These are phyloP conservation scores for Helicoverpa zea DNA, from an alignment of 1,140 invertebrate genomes.

Conservation along the genomic window DNA sequence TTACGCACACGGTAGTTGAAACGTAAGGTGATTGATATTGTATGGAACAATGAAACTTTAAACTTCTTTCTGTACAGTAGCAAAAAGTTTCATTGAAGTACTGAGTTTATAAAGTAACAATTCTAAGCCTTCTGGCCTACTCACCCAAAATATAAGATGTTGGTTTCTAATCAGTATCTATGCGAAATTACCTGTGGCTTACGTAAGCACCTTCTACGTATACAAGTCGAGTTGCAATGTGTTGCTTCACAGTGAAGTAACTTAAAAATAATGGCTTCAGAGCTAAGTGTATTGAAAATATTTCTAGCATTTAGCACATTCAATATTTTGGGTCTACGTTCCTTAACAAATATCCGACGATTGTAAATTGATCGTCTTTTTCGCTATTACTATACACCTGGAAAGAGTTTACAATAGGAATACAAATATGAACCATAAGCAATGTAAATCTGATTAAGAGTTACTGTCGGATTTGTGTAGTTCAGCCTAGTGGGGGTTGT, in stretches of 20 bases:
- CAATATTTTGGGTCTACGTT: background rate
- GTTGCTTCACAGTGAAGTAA: conserved; percentile 22
- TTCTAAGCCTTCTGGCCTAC: background rate
- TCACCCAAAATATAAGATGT: conserved; percentile 13
- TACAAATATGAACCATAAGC: too few species aligned
- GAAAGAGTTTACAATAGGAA: too few species aligned
- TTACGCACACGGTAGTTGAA: too few species aligned
- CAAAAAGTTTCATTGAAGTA: too few species aligned
- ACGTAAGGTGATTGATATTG: too few species aligned
- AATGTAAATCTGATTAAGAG: background rate
- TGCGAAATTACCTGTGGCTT: conserved; percentile 59
- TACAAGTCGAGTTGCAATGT: conserved; percentile 26
- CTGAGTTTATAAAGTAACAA: too few species aligned
- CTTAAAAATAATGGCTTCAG: conserved; percentile 1
- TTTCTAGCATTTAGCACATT: background rate
- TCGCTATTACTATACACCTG: too few species aligned
- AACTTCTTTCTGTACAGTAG: too few species aligned
- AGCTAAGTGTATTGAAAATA: background rate
- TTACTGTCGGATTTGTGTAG: conserved; percentile 17
- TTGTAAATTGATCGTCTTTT: too few species aligned
- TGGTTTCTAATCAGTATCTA: conserved; percentile 50
- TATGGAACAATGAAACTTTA: too few species aligned
- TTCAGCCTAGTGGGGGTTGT: conserved; percentile 60
- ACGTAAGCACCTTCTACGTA: conserved; percentile 55
- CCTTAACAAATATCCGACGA: too few species aligned